A percentile compares a stretch with the other conserved stretches of the same genome.
Evolutionary conservation across 2,888 invertebrate genomes (phyloP).

Genomic region (Bursaphelenchus okinawaensis): DNA sequence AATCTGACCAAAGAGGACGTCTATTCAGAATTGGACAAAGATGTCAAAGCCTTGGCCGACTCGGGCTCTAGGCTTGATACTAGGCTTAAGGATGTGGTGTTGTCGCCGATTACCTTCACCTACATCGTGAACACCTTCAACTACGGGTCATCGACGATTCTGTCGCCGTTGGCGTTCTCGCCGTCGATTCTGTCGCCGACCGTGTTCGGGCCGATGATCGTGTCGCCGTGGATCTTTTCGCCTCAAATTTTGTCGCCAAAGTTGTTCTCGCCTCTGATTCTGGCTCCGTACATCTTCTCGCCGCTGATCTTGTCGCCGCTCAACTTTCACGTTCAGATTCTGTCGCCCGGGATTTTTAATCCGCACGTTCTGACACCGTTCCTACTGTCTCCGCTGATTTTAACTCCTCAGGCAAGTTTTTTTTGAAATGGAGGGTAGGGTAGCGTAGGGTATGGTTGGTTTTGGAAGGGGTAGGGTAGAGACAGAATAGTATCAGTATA

Average conservation of each 20-base stretch:
- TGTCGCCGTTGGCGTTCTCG: conserved; percentile 34
- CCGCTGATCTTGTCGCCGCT: conserved; percentile 9
- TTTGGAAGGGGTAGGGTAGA: too few species aligned
- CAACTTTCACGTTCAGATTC: conserved; percentile 26
- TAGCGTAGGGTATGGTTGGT: too few species aligned
- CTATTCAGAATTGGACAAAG: conserved; percentile 18
- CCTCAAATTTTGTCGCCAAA: conserved; percentile 14
- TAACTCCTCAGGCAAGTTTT: not conserved
- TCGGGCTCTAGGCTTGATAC: not conserved
- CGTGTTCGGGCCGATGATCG: conserved; percentile 29
- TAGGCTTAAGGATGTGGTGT: not conserved
- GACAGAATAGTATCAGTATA: too few species aligned
- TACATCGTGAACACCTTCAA: not conserved
- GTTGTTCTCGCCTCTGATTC: conserved; percentile 1
- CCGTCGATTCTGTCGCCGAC: conserved; percentile 33
- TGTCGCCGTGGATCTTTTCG: conserved; percentile 15
- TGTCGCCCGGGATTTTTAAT: conserved; percentile 6
- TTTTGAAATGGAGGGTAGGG: too few species aligned
- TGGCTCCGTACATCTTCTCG: not conserved
- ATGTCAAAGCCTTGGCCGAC: conserved; percentile 18
- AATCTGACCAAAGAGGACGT: conserved; percentile 27
- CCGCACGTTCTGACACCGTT: conserved; percentile 11
- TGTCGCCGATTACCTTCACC: not conserved
- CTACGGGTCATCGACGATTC: conserved; percentile 7
- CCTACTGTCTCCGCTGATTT: conserved; percentile 16